Base-by-base conservation (phyloP, 2,888 invertebrate species). In the Corbicula japonica region DNA sequence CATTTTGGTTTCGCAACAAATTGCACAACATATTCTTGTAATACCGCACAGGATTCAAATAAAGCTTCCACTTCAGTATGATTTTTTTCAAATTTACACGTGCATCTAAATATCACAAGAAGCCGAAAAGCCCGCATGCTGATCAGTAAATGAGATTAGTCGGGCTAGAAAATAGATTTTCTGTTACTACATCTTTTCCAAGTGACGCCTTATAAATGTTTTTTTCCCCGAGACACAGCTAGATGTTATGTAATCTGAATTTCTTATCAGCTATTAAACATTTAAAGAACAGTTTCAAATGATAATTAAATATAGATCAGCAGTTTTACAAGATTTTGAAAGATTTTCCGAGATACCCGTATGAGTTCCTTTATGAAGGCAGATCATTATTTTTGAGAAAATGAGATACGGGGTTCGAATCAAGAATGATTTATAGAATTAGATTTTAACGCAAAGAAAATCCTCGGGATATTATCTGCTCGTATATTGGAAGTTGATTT, bases 381-480 rank as follows among this genome's bases (percentile, higher is more conserved):
- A 4, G 60, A 70, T 70, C 21, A 50, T 38, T 23, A 18, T 48
- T 58, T 70, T 70, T 70, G 69, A 70, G 60, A 48, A 46, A 30
- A 38, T 30, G n/a, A 52, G 41, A 54, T 52, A 62, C 34, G 23
- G 26, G 63, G 38, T 30, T 26, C 18, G 28, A 32, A 56, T 56
- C 38, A 54, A 54, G 50, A 50, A 50, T 63, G 54, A 63, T 56
- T 61, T 63, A 63, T 60, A 63, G 56, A 72, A 52, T 52, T 54
- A 63, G 72, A 72, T 72, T 72, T 72, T 72, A 71, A 71, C 71
- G 61, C 62, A 61, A 62, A 48, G 71, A 15, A 50, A 52, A 52
- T 65, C 65, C 35, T 48, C 26, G 38, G 65, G 38, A 35, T 58
- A 69, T 58, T 48, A 56, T 12, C 23, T 41, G 35, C 35, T 28